Base-by-base conservation (phyloP, 2,113 vertebrate species). In the Bambusicola thoracicus region DNA sequence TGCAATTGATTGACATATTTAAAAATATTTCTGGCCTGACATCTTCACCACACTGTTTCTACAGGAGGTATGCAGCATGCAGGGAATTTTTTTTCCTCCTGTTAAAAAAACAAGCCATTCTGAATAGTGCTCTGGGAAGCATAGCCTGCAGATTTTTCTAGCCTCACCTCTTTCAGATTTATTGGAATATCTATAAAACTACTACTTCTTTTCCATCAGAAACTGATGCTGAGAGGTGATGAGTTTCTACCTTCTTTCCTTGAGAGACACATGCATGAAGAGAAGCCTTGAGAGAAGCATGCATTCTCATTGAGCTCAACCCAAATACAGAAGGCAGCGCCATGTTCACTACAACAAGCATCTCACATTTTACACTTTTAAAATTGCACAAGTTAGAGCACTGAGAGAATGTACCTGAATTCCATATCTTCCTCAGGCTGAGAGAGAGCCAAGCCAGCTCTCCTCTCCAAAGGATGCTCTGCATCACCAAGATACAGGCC, bases 1-100 rank as follows among this genome's bases (percentile, higher is more conserved):
- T 43, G 15, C 22, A 40, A 43, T 74, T 90, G 76, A 93, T 1
- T 78, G 88, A 36, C 43, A 68, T 43, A 15, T 78, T 78, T 70
- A 13, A 63, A 90, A 92, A 51, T 81, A 67, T 72, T 85, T 88
- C 55, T 96, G 65, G 63, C 49, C 49, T 56, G 22, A 46, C 9
- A 72, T 72, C 92, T 94, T 78, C 61, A 38, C 51, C 36, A 40
- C 24, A 10, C 41, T 29, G 29, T 24, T 38, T 94, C 40, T 66
- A 73, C 76, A 65, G 44, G 15, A 85, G 11, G 7, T 63, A 41
- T 41, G n/a, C 66, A 87, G 56, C 18, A 76, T 8, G 18, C 29
- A 81, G 32, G 14, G 51, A 79, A 17, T 66, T 40, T 46, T 61
- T 77, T 81, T 79, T 49, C 17, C 79, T 27, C 44, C 6, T 22